Percentiles rank a stretch among this genome's conserved stretches.
These are phyloP conservation scores for Artemia franciscana DNA, from an alignment of 1,140 invertebrate species.

Conservation along the genomic window DNA sequence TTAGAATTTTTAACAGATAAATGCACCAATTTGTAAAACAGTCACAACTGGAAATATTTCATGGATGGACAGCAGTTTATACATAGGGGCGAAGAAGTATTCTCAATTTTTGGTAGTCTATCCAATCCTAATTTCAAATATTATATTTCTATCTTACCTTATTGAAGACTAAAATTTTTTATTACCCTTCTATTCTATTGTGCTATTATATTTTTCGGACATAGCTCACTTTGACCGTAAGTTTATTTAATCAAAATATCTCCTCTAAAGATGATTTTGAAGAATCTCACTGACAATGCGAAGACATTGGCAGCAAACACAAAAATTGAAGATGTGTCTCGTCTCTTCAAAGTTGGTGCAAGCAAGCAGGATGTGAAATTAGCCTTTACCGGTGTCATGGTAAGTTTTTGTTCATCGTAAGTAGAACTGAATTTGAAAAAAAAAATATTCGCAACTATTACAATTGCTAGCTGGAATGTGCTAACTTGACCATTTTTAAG, in stretches of 20 bases:
- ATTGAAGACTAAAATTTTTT: slow-evolving; percentile 1
- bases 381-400: slow-evolving; percentile 78
- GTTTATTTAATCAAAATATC: no score
- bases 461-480: no score
- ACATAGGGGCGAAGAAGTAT: no score
- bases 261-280: slow-evolving; percentile 61
- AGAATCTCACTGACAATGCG: slow-evolving; percentile 82
- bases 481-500: no score
- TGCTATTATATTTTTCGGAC: slow-evolving; percentile 1
- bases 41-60: no score
- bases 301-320: slow-evolving; percentile 88
- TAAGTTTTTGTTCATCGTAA: slow-evolving; percentile 17
- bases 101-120: background rate
- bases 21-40: no score
- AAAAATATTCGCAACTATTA: no score
- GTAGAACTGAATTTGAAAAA: no score
- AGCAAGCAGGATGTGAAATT: slow-evolving; percentile 84
- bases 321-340: slow-evolving; percentile 88
- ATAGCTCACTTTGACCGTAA: background rate
- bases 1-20: no score
- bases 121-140: slow-evolving; percentile 5
- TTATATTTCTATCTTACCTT: slow-evolving; percentile 3
- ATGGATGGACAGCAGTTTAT: no score
- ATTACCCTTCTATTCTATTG: slow-evolving; percentile 2
- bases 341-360: slow-evolving; percentile 74